phyloP scores from a whole-genome alignment of 2,888 invertebrate genomes.

The Ceratothoa steindachneri region DNA sequence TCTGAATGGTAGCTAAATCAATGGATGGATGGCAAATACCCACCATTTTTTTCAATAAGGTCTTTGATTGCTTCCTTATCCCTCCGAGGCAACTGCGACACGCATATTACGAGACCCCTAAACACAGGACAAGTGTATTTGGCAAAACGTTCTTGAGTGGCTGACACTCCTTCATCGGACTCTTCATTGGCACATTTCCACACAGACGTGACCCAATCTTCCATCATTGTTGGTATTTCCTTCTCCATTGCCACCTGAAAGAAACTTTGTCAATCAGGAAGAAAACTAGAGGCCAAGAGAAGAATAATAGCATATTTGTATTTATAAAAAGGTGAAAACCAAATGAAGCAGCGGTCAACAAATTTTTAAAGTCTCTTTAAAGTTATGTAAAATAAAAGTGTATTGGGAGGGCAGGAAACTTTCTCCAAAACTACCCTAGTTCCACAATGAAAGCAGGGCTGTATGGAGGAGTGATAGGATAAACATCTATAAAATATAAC shows the following conservation, averaged over 20 bases:
- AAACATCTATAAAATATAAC: too few relatives aligned
- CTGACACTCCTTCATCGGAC: conserved; percentile 52
- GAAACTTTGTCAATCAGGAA: background rate
- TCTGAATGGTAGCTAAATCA: too few relatives aligned
- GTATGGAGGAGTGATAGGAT: too few relatives aligned
- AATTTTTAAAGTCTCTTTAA: background rate
- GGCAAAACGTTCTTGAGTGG: conserved; percentile 64
- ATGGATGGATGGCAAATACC: too few relatives aligned
- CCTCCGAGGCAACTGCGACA: conserved; percentile 66
- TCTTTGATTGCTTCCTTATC: conserved; percentile 65
- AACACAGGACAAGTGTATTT: conserved; percentile 66
- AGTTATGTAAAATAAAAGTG: background rate
- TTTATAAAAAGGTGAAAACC: too few relatives aligned
- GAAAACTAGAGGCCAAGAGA: background rate
- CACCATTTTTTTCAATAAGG: conserved; percentile 69
- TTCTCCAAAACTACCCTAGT: too few relatives aligned
- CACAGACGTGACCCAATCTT: conserved; percentile 73
- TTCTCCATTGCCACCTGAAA: conserved; percentile 63
- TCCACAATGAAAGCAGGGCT: too few relatives aligned
- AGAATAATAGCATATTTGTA: background rate
- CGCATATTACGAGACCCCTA: conserved; percentile 70
- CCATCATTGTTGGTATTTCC: conserved; percentile 68
- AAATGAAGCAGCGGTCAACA: too few relatives aligned
- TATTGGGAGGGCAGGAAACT: too few relatives aligned
- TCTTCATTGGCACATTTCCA: conserved; percentile 62